Base-by-base conservation (phyloP, 2,113 vertebrate genomes). In the Hipposideros armiger region DNA sequence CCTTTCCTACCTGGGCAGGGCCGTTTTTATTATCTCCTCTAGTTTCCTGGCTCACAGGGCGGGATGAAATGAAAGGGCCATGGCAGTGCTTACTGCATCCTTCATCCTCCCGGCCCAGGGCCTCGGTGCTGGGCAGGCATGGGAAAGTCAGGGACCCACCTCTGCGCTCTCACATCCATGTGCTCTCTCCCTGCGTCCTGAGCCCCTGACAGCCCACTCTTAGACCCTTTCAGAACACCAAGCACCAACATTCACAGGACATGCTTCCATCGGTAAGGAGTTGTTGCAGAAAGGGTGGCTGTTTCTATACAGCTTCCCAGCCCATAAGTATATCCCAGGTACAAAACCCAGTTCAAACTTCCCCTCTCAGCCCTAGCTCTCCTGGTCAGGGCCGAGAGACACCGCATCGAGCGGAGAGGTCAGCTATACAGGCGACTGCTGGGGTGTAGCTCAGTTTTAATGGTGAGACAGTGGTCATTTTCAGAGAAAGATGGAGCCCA, bases 111-210 rank as follows among this genome's bases (percentile, higher is more conserved):
- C 54, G 50, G 42, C 42, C 36, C 7, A 3, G 30, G 78, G 13
- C 11, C 58, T 32, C 0, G 0, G 30, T 56, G 56, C 24, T 54
- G 22, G 62, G 19, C 17, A 2, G 70, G 8, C 0, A 0, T 20
- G 30, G n/a, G 28, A 67, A 15, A 36, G 36, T 36, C 69, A 24
- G 52, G 22, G 24, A 58, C 20, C 11, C 4, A 24, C 20, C 16
- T 45, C 52, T 73, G 16, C 47, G 16, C 47, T 45, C 3, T 90
- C 67, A 32, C 4, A 2, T 9, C 32, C 60, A 1, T 28, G 26
- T 0, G 11, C 36, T 15, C 7, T n/a, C 16, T 45, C 7, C 11
- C 40, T 73, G 4, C 56, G 28, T 7, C 69, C 47, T 16, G 47
- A 64, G 20, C n/a, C 36, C 28, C 1, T 58, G 7, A 2, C 4